A percentile compares a stretch with the other conserved stretches of the same genome.
Evolutionary conservation across 2,113 vertebrate species (phyloP).

Genomic region (Atrichornis clamosus): DNA sequence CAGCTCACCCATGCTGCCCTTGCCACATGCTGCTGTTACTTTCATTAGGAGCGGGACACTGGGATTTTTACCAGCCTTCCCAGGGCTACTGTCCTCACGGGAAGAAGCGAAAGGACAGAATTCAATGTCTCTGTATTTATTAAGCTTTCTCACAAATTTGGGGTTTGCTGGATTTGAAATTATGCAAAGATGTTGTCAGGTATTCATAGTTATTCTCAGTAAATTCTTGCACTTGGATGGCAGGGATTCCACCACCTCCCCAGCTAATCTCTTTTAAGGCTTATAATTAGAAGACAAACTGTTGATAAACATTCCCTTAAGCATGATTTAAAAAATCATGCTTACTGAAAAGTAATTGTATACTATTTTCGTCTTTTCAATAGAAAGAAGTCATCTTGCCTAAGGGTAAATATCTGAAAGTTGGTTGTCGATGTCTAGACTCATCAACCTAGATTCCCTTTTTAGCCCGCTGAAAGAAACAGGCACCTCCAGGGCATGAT

Average conservation of each 20-base stretch:
- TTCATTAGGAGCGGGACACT: not conserved
- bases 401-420: constrained; percentile 39
- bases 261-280: not conserved
- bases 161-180: not conserved
- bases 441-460: constrained; percentile 67
- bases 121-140: not conserved
- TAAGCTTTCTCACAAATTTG: not conserved
- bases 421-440: constrained; percentile 60
- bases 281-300: constrained; percentile 11
- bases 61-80: not conserved
- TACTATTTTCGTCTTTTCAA: constrained; percentile 32
- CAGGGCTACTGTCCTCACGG: not conserved
- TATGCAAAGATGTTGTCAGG: not conserved
- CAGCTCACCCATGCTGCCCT: accelerated
- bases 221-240: not conserved
- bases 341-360: constrained; percentile 38
- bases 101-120: not conserved
- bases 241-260: not conserved
- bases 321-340: not conserved
- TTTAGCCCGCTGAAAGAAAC: constrained; percentile 54
- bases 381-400: constrained; percentile 31
- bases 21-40: not conserved
- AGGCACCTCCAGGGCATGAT: constrained; percentile 62
- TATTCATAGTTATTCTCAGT: not conserved
- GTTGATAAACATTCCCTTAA: constrained; percentile 32